A percentile compares a stretch with the other conserved stretches of the same genome.
Evolutionary conservation across 2,113 vertebrate genomes (phyloP).

Genomic region (Tringa solitaria): DNA sequence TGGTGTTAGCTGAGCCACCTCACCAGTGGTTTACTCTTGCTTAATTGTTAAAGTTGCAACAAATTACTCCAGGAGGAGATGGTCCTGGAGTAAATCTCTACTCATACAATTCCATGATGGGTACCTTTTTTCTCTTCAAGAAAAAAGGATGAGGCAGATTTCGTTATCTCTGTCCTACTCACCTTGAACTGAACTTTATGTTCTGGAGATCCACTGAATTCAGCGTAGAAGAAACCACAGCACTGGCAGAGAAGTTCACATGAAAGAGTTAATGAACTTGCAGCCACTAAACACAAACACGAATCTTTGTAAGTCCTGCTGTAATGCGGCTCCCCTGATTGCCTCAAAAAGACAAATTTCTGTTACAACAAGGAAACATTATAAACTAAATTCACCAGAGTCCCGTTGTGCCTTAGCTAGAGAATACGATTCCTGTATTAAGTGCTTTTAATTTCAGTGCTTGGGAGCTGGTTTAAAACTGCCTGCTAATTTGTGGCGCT

Average conservation of each 20-base stretch:
- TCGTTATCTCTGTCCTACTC: background rate
- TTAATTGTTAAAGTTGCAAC: background rate
- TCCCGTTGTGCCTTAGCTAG: constrained; percentile 49
- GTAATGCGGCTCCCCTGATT: constrained; percentile 63
- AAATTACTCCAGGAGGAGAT: background rate
- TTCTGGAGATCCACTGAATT: background rate
- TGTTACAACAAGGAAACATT: constrained; percentile 43
- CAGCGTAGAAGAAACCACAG: background rate
- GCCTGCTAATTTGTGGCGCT: constrained; percentile 22
- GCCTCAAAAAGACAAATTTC: constrained; percentile 62
- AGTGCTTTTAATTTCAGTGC: constrained; percentile 67
- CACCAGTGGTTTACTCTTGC: background rate
- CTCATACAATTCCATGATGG: background rate
- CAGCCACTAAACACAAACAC: background rate
- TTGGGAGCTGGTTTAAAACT: constrained; percentile 52
- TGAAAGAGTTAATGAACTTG: constrained; percentile 29
- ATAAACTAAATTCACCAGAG: constrained; percentile 64
- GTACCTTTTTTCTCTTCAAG: background rate
- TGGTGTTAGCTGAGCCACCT: background rate
- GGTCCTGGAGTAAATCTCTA: background rate
- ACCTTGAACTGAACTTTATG: background rate
- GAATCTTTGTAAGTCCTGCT: constrained; percentile 48
- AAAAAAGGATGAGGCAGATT: background rate
- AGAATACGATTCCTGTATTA: constrained; percentile 68
- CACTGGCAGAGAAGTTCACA: background rate